A percentile compares a stretch with the other conserved stretches of the same genome.
phyloP scores from a whole-genome alignment of 1,140 invertebrate species.

The Temnothorax nylanderi region DNA sequence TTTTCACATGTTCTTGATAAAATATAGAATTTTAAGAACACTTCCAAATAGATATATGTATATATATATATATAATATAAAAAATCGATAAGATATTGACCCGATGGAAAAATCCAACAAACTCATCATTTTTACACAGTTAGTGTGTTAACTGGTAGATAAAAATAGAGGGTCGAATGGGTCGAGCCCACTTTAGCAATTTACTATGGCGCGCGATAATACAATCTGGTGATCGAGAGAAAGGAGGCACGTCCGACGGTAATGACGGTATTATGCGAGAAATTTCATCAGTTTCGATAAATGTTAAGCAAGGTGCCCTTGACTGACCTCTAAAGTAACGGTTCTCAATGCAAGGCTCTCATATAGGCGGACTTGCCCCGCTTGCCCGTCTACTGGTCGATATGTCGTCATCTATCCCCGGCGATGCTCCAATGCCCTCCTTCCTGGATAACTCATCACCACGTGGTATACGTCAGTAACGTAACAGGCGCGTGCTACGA shows the following conservation, averaged over 20 bases:
- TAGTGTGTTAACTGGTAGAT: neutral
- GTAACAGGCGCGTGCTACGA: neutral
- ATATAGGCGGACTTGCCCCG: slow-evolving; percentile 11
- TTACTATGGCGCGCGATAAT: neutral
- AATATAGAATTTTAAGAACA: too few species aligned
- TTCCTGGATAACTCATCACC: neutral
- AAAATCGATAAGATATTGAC: neutral
- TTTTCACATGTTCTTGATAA: neutral
- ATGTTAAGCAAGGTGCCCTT: slow-evolving; percentile 80
- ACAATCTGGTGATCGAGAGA: neutral
- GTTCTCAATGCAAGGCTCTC: slow-evolving; percentile 61
- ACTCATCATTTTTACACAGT: neutral
- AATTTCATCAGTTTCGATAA: slow-evolving; percentile 60
- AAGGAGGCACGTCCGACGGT: neutral
- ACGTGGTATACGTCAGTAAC: slow-evolving; percentile 50
- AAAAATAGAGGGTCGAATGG: neutral
- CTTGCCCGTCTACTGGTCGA: slow-evolving; percentile 63
- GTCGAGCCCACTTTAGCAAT: slow-evolving; percentile 19
- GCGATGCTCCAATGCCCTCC: neutral
- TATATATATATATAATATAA: neutral
- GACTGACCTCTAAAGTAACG: slow-evolving; percentile 74
- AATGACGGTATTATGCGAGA: neutral
- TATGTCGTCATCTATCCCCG: slow-evolving; percentile 64
- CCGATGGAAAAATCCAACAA: neutral
- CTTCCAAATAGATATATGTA: too few species aligned